These are phyloP conservation scores for Zosterops hypoxanthus DNA, from an alignment of 2,113 vertebrate species.

Conservation along the genomic window DNA sequence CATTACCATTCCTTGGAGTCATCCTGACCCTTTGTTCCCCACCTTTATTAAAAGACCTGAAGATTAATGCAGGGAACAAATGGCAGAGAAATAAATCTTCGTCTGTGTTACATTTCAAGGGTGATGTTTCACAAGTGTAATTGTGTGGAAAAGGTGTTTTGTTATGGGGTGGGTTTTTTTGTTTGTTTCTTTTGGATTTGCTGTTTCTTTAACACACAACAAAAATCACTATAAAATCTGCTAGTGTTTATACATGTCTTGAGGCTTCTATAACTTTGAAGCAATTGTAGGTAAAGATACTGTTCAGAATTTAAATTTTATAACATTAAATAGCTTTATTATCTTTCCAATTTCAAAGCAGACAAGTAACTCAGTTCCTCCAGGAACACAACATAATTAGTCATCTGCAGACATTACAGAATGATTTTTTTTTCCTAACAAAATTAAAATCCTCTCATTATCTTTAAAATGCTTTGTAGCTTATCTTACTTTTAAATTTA, in stretches of 20 bases:
- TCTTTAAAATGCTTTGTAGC: neutral
- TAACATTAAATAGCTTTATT: conserved; percentile 3
- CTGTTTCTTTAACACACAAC: neutral
- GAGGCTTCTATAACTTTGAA: neutral
- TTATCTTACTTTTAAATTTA: neutral
- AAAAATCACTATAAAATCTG: neutral
- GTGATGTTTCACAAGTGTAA: neutral
- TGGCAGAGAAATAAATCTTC: neutral
- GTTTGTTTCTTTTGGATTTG: neutral
- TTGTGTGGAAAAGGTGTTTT: neutral
- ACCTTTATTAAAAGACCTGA: conserved; percentile 39
- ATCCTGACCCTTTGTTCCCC: neutral
- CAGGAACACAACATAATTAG: conserved; percentile 28
- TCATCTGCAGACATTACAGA: neutral
- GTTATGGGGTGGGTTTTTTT: fast-evolving
- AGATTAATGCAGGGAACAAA: conserved; percentile 40
- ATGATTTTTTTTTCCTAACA: neutral
- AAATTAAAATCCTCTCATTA: conserved; percentile 4
- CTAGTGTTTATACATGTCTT: neutral
- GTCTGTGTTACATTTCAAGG: neutral
- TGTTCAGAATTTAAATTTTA: neutral
- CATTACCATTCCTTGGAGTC: conserved; percentile 16
- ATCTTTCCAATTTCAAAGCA: conserved; percentile 31
- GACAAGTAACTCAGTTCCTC: neutral
- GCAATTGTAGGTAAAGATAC: neutral